Percentiles rank a stretch among this genome's conserved stretches.
Evolutionary conservation across 2,888 invertebrate genomes (phyloP).

Genomic region (Boloria selene): DNA sequence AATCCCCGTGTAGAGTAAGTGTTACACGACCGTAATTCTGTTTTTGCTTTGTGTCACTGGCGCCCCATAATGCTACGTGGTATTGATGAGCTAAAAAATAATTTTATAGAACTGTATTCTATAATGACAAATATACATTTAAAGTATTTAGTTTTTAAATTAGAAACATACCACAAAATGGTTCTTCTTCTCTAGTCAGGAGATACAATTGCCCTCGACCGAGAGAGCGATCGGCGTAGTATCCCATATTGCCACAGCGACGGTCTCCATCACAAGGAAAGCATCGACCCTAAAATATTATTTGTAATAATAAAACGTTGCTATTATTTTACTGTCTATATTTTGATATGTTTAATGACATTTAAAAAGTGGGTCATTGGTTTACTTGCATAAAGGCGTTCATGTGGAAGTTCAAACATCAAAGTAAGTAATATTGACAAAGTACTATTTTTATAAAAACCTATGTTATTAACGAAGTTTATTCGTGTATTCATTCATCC

Average conservation of each 20-base stretch:
- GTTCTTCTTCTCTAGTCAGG: slow-evolving; percentile 94
- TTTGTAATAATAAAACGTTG: slow-evolving; percentile 33
- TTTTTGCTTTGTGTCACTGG: slow-evolving; percentile 72
- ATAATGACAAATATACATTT: background rate
- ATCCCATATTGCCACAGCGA: slow-evolving; percentile 95
- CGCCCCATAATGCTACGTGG: slow-evolving; percentile 90
- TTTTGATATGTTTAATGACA: no score
- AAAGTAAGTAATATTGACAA: no score
- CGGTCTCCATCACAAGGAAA: slow-evolving; percentile 79
- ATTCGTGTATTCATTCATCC: no score
- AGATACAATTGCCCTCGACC: slow-evolving; percentile 94
- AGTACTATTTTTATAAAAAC: no score
- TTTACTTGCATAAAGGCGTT: no score
- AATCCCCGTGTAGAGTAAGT: slow-evolving; percentile 90
- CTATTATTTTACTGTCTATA: no score
- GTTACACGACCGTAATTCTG: slow-evolving; percentile 91
- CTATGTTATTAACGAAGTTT: no score
- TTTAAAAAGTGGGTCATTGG: no score
- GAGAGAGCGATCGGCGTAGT: slow-evolving; percentile 92
- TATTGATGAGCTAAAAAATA: slow-evolving; percentile 89
- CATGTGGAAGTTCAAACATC: no score
- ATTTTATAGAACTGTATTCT: background rate
- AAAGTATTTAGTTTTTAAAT: no score
- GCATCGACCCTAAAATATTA: slow-evolving; percentile 65
- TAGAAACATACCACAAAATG: slow-evolving; percentile 88